Evolutionary conservation across 2,888 invertebrate species (phyloP), one percentile per base, ranked within the genome.

Genomic region (Lycophotia porphyrea): DNA sequence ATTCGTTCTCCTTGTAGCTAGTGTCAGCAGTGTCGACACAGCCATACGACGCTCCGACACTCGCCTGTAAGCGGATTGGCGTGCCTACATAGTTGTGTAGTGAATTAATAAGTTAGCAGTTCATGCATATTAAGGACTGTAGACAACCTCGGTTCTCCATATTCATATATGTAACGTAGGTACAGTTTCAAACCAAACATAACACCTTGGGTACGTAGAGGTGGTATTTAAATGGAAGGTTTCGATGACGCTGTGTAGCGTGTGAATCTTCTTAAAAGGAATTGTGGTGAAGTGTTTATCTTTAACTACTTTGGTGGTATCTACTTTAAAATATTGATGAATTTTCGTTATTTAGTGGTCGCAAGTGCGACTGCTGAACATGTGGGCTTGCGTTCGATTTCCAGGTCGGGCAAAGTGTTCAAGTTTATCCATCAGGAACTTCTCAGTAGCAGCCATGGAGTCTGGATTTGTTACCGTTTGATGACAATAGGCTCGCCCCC

Each of bases 21-120:
- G 66, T 74, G 71, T 73, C 72, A 72, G 74, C 75, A 71, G 36
- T 71, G 68, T 73, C 77, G 44, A 61, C 74, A 68, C 34, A 71
- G 63, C 39, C 52, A 65, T 66, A 49, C 69, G 74, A 63, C 71
- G 79, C 36, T 39, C 44, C 61, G 44, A 34, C 63, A 61, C 71
- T 79, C n/a, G 49, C 60, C 76, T 63, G 64, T 81, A 78, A 84
- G 76, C 78, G 74, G 84, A 88, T 86, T 85, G 81, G 73, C 71
- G 67, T 84, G 87, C 88, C 84, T 87, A 86, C 88, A 89, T 89
- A 91, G 91, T 90, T 91, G 88, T 91, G 85, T 90, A 90, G 89
- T 91, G 92, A 93, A 93, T 92, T 92, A 93, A 92, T 93, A 93
- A 92, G 93, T 93, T 93, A 92, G 89, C 83, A 92, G 91, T 92